Conservation (phyloP, 1,140 invertebrate genomes). For the Zophobas atratus region DNA sequence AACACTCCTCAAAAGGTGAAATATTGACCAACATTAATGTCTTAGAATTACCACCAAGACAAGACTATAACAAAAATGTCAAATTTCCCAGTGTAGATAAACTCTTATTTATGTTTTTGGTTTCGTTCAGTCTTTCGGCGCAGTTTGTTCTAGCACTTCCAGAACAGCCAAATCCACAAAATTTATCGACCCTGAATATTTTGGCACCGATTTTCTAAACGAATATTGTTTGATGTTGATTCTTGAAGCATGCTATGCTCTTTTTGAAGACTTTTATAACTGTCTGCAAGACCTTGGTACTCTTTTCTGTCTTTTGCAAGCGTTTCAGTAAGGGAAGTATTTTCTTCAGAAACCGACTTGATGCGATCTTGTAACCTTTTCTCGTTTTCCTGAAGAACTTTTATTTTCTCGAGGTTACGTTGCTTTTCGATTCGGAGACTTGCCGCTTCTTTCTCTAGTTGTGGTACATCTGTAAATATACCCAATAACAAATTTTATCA, state of each 20-base stretch:
- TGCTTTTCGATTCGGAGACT: not conserved
- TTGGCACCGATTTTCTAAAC: constrained; percentile 8
- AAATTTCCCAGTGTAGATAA: constrained; percentile 88
- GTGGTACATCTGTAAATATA: constrained; percentile 29
- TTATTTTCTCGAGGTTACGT: constrained; percentile 20
- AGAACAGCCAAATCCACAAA: constrained; percentile 94
- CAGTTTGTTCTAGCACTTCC: constrained; percentile 90
- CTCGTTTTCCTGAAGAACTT: constrained; percentile 24
- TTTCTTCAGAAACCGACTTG: not conserved
- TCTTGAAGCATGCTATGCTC: not conserved
- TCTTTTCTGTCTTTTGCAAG: constrained; percentile 12
- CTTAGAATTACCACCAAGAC: constrained; percentile 92
- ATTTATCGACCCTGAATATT: constrained; percentile 78
- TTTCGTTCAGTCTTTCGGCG: constrained; percentile 84
- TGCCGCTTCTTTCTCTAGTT: constrained; percentile 33
- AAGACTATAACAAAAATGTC: constrained; percentile 90
- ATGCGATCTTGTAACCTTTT: not conserved
- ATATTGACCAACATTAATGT: constrained; percentile 93
- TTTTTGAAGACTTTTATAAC: not conserved
- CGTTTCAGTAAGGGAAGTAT: not conserved
- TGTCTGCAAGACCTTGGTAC: no score
- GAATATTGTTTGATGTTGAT: not conserved
- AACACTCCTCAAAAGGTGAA: constrained; percentile 87
- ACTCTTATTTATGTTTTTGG: constrained; percentile 92
- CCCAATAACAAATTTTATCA: not conserved